Conservation (phyloP, 2,113 vertebrate species). For the Haliaeetus leucogaster region DNA sequence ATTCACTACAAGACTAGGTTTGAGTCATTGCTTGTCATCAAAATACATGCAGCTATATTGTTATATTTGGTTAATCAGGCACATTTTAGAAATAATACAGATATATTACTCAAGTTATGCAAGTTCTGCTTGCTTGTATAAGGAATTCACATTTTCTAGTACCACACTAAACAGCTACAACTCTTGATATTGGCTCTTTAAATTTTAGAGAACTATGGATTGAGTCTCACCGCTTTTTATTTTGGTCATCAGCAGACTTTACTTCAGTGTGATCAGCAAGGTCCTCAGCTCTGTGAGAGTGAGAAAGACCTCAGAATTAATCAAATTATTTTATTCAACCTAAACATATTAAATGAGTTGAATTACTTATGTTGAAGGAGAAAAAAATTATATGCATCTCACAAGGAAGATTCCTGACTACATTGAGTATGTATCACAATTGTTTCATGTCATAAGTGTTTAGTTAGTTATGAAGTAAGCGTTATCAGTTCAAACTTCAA, state of each 20-base stretch:
- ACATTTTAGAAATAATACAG: not conserved
- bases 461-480: not conserved
- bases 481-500: not conserved
- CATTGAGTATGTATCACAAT: not conserved
- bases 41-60: not conserved
- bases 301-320: not conserved
- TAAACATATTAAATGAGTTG: not conserved
- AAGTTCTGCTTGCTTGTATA: not conserved
- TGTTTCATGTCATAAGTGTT: not conserved
- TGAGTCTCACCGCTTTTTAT: conserved; percentile 26
- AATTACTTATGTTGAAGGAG: not conserved
- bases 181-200: not conserved
- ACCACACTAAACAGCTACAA: not conserved
- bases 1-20: not conserved
- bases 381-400: not conserved
- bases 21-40: not conserved
- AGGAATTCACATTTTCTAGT: not conserved
- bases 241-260: conserved; percentile 1
- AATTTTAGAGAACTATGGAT: not conserved
- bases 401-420: not conserved
- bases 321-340: not conserved
- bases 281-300: conserved; percentile 13
- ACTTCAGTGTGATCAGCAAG: not conserved
- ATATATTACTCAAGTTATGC: not conserved
- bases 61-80: not conserved